Percentiles rank a stretch among this genome's conserved stretches.
phyloP scores from a whole-genome alignment of 2,888 invertebrate species.

The Phasia obesa region DNA sequence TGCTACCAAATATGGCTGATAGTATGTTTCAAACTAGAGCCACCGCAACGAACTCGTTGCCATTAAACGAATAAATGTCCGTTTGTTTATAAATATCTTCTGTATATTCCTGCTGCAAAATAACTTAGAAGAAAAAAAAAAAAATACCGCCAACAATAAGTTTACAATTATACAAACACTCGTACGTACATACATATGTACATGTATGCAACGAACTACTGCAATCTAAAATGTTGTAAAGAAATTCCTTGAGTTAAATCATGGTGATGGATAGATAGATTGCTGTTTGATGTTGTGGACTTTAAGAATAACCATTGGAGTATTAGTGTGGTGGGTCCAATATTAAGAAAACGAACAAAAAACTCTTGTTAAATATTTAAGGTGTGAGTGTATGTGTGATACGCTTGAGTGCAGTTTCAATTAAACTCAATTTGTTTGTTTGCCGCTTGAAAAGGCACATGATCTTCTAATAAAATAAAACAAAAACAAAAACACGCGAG shows the following conservation, averaged over 20 bases:
- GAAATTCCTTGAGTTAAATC: conserved; percentile 68
- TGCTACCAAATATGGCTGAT: conserved; percentile 73
- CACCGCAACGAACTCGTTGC: conserved; percentile 58
- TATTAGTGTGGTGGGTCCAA: conserved; percentile 52
- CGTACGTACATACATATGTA: neutral
- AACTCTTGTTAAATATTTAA: conserved; percentile 31
- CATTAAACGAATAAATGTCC: conserved; percentile 13
- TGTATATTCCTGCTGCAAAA: conserved; percentile 11
- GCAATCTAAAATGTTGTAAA: conserved; percentile 53
- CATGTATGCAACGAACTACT: conserved; percentile 18
- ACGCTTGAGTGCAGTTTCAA: conserved; percentile 72
- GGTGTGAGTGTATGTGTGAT: conserved; percentile 46
- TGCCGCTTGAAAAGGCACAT: conserved; percentile 72
- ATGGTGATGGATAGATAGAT: conserved; percentile 68
- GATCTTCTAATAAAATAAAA: conserved; percentile 54
- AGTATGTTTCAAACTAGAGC: conserved; percentile 62
- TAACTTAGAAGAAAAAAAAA: conserved; percentile 54
- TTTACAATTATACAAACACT: neutral
- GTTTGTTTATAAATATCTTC: conserved; percentile 23
- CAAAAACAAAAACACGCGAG: conserved; percentile 17
- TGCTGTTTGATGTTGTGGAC: conserved; percentile 29
- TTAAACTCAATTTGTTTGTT: conserved; percentile 76
- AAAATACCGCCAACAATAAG: conserved; percentile 63
- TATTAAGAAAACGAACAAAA: conserved; percentile 26
- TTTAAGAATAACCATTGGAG: conserved; percentile 49